phyloP scores from a whole-genome alignment of 2,888 invertebrate species.

The Nasonia oneida region DNA sequence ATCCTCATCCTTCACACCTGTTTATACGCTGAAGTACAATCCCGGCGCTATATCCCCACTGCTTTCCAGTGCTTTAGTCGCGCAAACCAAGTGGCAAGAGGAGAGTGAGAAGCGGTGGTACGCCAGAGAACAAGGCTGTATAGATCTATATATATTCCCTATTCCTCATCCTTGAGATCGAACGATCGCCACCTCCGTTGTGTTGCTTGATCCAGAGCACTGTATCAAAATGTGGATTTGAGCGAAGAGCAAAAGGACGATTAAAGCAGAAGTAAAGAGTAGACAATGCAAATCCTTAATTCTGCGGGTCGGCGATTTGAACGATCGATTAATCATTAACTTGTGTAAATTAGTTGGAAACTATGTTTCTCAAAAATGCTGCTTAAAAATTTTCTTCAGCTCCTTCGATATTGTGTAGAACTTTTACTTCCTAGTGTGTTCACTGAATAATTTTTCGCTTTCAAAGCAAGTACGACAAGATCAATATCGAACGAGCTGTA shows the following conservation, averaged over 20 bases:
- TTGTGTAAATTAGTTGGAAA: slow-evolving; percentile 43
- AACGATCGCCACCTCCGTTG: slow-evolving; percentile 49
- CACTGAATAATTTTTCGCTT: neutral
- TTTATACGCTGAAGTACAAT: slow-evolving; percentile 56
- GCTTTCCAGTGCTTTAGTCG: slow-evolving; percentile 62
- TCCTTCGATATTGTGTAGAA: slow-evolving; percentile 40
- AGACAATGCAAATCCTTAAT: slow-evolving; percentile 17
- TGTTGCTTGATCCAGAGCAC: slow-evolving; percentile 56
- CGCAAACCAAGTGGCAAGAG: slow-evolving; percentile 59
- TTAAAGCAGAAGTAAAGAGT: slow-evolving; percentile 24
- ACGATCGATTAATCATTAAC: slow-evolving; percentile 30
- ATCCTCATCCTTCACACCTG: slow-evolving; percentile 22
- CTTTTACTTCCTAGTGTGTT: slow-evolving; percentile 5
- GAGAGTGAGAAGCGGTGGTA: slow-evolving; percentile 53
- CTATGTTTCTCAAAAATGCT: slow-evolving; percentile 42
- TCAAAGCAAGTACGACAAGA: neutral
- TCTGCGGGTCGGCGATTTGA: slow-evolving; percentile 48
- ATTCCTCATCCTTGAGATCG: slow-evolving; percentile 48
- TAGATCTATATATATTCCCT: slow-evolving; percentile 18
- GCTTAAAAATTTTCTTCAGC: slow-evolving; percentile 50
- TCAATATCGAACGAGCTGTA: slow-evolving; percentile 45
- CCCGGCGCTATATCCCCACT: slow-evolving; percentile 49
- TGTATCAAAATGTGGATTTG: slow-evolving; percentile 43
- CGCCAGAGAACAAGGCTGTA: slow-evolving; percentile 50
- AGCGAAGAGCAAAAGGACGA: slow-evolving; percentile 55